Base-by-base conservation (phyloP, 23 tunicate genomes). In the Ascidia mentula region DNA sequence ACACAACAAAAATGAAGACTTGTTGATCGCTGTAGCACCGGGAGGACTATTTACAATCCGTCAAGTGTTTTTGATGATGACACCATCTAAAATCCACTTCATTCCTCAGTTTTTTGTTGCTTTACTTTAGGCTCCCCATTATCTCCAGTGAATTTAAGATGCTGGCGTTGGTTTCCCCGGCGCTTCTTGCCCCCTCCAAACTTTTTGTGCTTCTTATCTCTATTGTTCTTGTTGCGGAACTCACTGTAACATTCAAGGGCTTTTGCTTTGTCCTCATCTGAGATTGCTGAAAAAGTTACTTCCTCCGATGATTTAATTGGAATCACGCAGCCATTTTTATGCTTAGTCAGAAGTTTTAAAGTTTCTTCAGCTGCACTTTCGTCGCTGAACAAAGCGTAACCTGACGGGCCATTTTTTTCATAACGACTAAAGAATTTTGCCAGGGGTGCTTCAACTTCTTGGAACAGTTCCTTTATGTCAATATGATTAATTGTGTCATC, bases 401-500 rank as follows among this genome's bases (percentile, higher is more conserved):
- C 98, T 20, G 78, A 37, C 0, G 90, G 84, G 31, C 90, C 89
- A 82, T 86, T 45, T 45, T 91, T 86, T 46, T 80, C 86, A 59
- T 45, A 84, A 24, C 87, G 78, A 38, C 87, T 80, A 46, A 93
- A 93, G 61, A 79, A 93, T 38, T 82, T 83, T 37, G 80, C 60
- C 1, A 39, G 38, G 0, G 76, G 69, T 2, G 88, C 93, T 22
- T 73, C 98, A n/a, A 77, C 7, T 38, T 74, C 81, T 65, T 69
- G 74, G 26, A 88, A 84, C 36, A 86, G 34, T 6, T 71, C 42
- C 72, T 93, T 93, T 4, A 93, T 76, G 60, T 93, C 93, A 70
- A 65, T 40, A 77, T 93, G 93, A 70, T 70, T 32, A 18, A 93
- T 84, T 0, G 89, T 81, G 45, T 84, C 84, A 84, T 93, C 98